A percentile compares a stretch with the other conserved stretches of the same genome.
Evolutionary conservation across 2,888 invertebrate genomes (phyloP).

Genomic region (Hyposoter didymator): DNA sequence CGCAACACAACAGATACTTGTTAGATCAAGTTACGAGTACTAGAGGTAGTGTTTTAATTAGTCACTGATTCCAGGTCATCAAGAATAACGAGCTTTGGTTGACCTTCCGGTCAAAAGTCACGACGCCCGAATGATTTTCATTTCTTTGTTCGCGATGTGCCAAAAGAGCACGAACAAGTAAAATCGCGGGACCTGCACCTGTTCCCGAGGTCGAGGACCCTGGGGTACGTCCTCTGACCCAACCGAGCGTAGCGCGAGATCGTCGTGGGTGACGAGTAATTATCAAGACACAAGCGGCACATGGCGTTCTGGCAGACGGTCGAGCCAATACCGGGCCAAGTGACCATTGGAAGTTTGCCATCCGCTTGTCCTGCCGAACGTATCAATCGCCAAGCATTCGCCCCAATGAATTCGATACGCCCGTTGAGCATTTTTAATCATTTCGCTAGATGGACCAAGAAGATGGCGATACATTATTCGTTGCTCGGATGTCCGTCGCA

Average conservation of each 20-base stretch:
- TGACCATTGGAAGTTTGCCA: conserved; percentile 5
- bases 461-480: neutral
- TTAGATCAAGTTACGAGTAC: neutral
- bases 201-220: neutral
- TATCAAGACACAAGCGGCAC: conserved; percentile 59
- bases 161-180: neutral
- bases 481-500: neutral
- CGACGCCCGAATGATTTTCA: neutral
- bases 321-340: neutral
- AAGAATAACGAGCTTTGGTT: neutral
- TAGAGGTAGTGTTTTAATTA: neutral
- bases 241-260: conserved; percentile 12
- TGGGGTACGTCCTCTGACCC: neutral
- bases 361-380: conserved; percentile 2
- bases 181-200: neutral
- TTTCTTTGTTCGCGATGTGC: neutral
- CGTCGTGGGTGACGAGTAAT: conserved; percentile 59
- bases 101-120: neutral
- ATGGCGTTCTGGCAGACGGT: conserved; percentile 61
- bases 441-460: neutral
- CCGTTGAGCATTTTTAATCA: neutral
- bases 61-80: neutral
- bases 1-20: neutral
- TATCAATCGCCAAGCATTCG: neutral
- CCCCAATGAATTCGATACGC: neutral